phyloP scores from a whole-genome alignment of 2,113 vertebrate species.

The Micromys minutus region DNA sequence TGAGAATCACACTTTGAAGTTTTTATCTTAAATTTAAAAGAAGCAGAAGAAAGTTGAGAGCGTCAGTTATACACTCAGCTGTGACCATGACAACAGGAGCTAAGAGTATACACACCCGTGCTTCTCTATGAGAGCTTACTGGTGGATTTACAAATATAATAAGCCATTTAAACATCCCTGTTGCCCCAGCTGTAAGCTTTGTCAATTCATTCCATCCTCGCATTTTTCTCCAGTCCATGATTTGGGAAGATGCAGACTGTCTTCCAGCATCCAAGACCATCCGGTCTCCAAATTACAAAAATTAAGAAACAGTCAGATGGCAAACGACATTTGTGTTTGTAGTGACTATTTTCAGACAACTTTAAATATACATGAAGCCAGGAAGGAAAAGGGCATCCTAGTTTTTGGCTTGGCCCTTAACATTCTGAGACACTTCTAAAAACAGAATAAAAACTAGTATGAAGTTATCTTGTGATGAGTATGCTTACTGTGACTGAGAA shows the following conservation, averaged over 20 bases:
- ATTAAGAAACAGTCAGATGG: not conserved
- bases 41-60: not conserved
- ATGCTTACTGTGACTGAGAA: not conserved
- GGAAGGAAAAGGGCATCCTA: not conserved
- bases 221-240: not conserved
- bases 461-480: not conserved
- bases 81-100: not conserved
- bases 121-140: not conserved
- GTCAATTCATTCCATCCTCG: not conserved
- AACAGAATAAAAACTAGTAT: not conserved
- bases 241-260: not conserved
- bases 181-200: rapidly evolving
- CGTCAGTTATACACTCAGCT: not conserved
- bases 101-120: not conserved
- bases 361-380: not conserved
- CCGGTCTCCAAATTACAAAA: not conserved
- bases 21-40: not conserved
- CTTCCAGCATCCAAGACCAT: not conserved
- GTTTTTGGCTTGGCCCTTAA: not conserved
- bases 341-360: not conserved
- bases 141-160: not conserved
- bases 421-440: not conserved
- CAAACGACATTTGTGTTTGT: not conserved
- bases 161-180: not conserved
- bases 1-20: not conserved